A percentile compares a stretch with the other conserved stretches of the same genome.
These are phyloP conservation scores for Callimorpha dominula DNA, from an alignment of 2,888 invertebrate species.

Conservation along the genomic window DNA sequence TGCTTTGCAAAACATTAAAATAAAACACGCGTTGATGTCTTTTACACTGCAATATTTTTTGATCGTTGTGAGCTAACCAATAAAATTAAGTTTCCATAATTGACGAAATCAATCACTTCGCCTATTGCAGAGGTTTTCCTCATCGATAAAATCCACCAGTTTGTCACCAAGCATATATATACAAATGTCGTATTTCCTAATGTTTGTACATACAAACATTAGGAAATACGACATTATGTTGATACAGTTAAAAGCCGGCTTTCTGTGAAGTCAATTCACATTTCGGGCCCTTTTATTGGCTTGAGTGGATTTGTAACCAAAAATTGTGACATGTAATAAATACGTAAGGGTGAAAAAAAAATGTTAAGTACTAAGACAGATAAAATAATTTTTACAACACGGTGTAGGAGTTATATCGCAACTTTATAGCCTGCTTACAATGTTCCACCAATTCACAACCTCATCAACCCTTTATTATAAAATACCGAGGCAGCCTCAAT, in stretches of 20 bases:
- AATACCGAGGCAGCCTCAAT: too few species aligned
- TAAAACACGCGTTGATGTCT: conserved; percentile 63
- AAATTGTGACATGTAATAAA: conserved; percentile 6
- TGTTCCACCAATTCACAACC: background rate
- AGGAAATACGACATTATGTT: conserved; percentile 26
- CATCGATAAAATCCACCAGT: conserved; percentile 41
- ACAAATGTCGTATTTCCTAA: conserved; percentile 20
- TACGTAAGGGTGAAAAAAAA: background rate
- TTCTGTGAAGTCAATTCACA: conserved; percentile 28
- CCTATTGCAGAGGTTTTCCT: conserved; percentile 39
- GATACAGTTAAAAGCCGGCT: conserved; percentile 23
- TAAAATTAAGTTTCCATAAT: conserved; percentile 34
- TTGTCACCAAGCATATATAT: conserved; percentile 27
- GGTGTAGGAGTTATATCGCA: too few species aligned
- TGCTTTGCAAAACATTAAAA: background rate
- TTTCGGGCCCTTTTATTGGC: conserved; percentile 23
- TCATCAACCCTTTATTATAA: background rate
- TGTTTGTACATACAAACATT: conserved; percentile 29
- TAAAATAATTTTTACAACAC: too few species aligned
- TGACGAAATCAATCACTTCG: conserved; percentile 35
- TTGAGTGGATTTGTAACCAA: conserved; percentile 27
- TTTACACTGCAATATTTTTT: conserved; percentile 47
- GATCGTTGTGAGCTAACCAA: conserved; percentile 22
- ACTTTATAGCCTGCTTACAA: too few species aligned
- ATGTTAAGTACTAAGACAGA: too few species aligned